A percentile compares a stretch with the other conserved stretches of the same genome.
Evolutionary conservation across 2,888 invertebrate genomes (phyloP).

Genomic region (Lamellibrachia satsuma): DNA sequence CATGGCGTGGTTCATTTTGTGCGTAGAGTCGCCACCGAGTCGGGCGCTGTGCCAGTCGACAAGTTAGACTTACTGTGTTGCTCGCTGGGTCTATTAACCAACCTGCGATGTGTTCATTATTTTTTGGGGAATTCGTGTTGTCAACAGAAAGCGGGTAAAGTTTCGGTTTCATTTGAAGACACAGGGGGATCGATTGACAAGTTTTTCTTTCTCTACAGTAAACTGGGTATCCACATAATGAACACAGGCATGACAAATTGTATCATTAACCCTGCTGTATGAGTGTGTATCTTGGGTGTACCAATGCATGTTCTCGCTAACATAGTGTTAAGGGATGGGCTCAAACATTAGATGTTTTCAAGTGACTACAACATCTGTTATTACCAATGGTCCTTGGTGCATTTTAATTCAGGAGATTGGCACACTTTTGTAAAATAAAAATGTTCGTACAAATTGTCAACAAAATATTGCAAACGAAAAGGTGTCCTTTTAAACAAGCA

Average conservation of each 20-base stretch:
- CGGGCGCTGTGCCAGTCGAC: background rate
- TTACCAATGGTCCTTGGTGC: background rate
- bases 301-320: background rate
- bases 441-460: background rate
- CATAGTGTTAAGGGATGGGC: slow-evolving; percentile 3
- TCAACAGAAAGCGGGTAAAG: background rate
- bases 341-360: background rate
- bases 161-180: background rate
- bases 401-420: background rate
- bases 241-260: slow-evolving; percentile 2
- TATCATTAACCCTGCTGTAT: background rate
- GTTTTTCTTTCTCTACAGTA: background rate
- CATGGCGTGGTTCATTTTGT: background rate
- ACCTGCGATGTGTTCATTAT: background rate
- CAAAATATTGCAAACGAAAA: background rate
- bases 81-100: background rate
- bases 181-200: background rate
- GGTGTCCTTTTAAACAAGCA: background rate
- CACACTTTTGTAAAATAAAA: background rate
- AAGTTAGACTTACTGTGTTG: background rate
- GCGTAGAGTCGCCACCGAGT: background rate
- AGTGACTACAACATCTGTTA: background rate
- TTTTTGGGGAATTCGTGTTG: background rate
- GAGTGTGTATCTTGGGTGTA: background rate
- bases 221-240: background rate